phyloP scores from a whole-genome alignment of 2,888 invertebrate species.

The Drosophila nigritarsus region DNA sequence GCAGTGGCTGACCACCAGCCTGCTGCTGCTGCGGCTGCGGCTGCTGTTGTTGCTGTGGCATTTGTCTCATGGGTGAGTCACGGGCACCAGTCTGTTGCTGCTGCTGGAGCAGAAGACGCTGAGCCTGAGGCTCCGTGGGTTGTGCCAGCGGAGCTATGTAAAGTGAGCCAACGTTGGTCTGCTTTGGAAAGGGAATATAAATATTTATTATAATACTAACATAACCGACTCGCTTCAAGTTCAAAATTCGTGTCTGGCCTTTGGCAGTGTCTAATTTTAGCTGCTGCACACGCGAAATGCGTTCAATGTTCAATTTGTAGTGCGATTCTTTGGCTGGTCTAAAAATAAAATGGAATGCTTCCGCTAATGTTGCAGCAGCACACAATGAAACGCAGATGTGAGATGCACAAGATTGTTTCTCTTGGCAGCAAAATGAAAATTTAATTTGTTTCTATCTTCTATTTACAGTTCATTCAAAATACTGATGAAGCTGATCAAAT shows the following conservation, averaged over 20 bases:
- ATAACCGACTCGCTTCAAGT: constrained; percentile 58
- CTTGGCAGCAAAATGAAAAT: constrained; percentile 8
- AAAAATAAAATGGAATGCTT: constrained; percentile 62
- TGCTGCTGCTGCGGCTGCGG: constrained; percentile 69
- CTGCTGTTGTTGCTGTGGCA: constrained; percentile 83
- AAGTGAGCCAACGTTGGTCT: constrained; percentile 86
- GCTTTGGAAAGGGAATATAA: neutral
- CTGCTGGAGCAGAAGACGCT: constrained; percentile 81
- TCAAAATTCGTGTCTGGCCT: constrained; percentile 80
- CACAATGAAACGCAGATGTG: constrained; percentile 18
- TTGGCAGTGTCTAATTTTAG: constrained; percentile 53
- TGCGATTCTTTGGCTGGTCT: constrained; percentile 32
- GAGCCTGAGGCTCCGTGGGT: constrained; percentile 81
- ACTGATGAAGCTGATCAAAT: neutral
- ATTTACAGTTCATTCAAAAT: constrained; percentile 2
- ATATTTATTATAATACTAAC: neutral
- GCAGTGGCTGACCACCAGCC: constrained; percentile 75
- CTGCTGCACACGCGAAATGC: constrained; percentile 49
- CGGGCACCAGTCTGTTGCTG: constrained; percentile 77
- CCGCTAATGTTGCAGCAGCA: constrained; percentile 41
- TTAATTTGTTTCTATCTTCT: neutral
- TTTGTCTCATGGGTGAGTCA: constrained; percentile 86
- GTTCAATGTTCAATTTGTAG: constrained; percentile 62
- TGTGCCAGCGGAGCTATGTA: constrained; percentile 87
- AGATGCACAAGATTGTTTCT: constrained; percentile 7